Percentiles rank a stretch among this genome's conserved stretches.
phyloP scores from a whole-genome alignment of 2,888 invertebrate genomes.

The Dicyrtoma fusca region DNA sequence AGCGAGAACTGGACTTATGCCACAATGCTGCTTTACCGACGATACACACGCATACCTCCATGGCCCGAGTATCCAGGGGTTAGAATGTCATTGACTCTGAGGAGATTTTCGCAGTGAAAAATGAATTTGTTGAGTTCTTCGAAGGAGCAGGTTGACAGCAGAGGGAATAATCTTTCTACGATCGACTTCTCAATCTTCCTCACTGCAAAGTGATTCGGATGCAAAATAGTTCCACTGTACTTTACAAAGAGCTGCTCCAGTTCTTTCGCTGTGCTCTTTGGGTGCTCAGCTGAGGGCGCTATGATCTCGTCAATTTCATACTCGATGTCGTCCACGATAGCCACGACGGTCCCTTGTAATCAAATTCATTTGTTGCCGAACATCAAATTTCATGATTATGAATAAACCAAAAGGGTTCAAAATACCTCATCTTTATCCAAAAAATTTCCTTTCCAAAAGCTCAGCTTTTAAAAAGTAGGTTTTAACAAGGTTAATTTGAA shows the following conservation, averaged over 20 bases:
- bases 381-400: too few species aligned
- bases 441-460: too few species aligned
- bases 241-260: conserved; percentile 69
- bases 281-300: conserved; percentile 48
- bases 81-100: conserved; percentile 41
- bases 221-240: conserved; percentile 68
- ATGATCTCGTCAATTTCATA: conserved; percentile 58
- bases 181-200: conserved; percentile 58
- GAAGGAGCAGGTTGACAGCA: conserved; percentile 22
- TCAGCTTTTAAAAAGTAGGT: too few species aligned
- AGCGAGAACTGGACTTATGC: too few species aligned
- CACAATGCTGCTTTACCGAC: too few species aligned
- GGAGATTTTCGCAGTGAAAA: conserved; percentile 40
- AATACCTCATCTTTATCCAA: too few species aligned
- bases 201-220: conserved; percentile 59
- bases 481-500: too few species aligned
- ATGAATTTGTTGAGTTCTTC: conserved; percentile 37
- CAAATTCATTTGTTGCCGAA: too few species aligned
- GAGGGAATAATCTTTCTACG: conserved; percentile 35
- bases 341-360: conserved; percentile 66
- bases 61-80: conserved; percentile 46
- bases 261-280: conserved; percentile 63
- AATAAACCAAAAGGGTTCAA: too few species aligned
- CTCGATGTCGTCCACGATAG: conserved; percentile 45
- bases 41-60: too few species aligned